Percentiles rank a stretch among this genome's conserved stretches.
Evolutionary conservation across 2,113 vertebrate species (phyloP).

Genomic region (Cisticola juncidis): DNA sequence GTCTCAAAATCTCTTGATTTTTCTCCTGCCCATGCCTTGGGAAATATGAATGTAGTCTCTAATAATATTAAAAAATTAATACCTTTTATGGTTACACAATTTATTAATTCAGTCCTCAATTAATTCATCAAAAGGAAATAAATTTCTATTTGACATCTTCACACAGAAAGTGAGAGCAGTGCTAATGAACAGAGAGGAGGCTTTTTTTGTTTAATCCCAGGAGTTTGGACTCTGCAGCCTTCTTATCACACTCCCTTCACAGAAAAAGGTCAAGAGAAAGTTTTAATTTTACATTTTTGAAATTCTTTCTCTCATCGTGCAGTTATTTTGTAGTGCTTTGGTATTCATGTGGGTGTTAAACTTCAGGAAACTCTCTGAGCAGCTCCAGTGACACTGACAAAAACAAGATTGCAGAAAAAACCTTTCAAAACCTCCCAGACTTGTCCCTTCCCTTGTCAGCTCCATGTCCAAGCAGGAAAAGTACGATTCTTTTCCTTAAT

Average conservation of each 20-base stretch:
- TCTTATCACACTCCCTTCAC: not conserved
- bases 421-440: not conserved
- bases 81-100: not conserved
- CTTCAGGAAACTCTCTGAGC: not conserved
- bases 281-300: conserved; percentile 45
- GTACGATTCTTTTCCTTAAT: not conserved
- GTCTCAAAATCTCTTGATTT: not conserved
- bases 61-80: not conserved
- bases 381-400: conserved; percentile 15
- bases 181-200: conserved; percentile 13
- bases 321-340: conserved; percentile 19
- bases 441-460: not conserved
- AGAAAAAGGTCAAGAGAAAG: conserved; percentile 55
- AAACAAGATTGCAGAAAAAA: conserved; percentile 22
- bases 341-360: conserved; percentile 17
- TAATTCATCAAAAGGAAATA: not conserved
- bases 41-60: not conserved
- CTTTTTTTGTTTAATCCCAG: not conserved
- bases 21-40: not conserved
- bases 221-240: not conserved
- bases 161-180: not conserved
- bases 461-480: not conserved
- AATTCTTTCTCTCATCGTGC: conserved; percentile 54
- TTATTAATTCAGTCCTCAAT: not conserved
- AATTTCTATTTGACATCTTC: not conserved